Base-by-base conservation (phyloP, 1,140 invertebrate genomes). In the Caenorhabditis remanei region DNA sequence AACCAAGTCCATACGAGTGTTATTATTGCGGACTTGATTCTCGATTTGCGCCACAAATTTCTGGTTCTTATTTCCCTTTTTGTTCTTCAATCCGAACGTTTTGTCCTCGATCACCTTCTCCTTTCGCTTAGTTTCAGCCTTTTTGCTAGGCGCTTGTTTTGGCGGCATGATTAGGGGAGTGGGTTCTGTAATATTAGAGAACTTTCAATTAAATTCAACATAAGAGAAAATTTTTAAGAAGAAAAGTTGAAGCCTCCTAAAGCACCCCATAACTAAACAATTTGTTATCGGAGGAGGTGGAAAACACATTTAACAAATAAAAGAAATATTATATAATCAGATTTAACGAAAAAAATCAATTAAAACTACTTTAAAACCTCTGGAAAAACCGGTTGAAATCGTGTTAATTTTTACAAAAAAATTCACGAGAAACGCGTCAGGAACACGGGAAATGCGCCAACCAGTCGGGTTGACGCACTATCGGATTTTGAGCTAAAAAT, bases 11-110 rank as follows among this genome's bases (percentile, higher is more conserved):
- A 63, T 67, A 6, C 86, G 71, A 48, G 86, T 58, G 46, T 82
- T 83, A 48, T 83, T 79, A 46, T 90, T 96, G 96, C 79, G 79
- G 43, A 98, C 97, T 94, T 99, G 97, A 90, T 98, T 96, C 92
- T 97, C 96, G 41, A 99, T 97, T 95, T 98, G 97, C 92, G 98
- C 96, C 90, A 99, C 99, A 93, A 97, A 99, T 93, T 98, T 99
- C 93, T 99, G 98, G 92, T 98, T 96, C 93, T 99, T 99, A 4
- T 96, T 96, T 84, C 98, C 98, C 94, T 99, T 99, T 93, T 99
- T 99, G 93, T 99, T 99, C 94, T 99, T 99, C 89, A 99, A 94
- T 65, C 98, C 98, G 94, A 99, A 99, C 0, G 98, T 99, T 94
- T 99, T 99, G 93, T 99, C 98, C 97, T 99, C 92, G 43, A 93